Evolutionary conservation across 1,140 invertebrate species (phyloP).

Genomic region (Cydia pomonella): DNA sequence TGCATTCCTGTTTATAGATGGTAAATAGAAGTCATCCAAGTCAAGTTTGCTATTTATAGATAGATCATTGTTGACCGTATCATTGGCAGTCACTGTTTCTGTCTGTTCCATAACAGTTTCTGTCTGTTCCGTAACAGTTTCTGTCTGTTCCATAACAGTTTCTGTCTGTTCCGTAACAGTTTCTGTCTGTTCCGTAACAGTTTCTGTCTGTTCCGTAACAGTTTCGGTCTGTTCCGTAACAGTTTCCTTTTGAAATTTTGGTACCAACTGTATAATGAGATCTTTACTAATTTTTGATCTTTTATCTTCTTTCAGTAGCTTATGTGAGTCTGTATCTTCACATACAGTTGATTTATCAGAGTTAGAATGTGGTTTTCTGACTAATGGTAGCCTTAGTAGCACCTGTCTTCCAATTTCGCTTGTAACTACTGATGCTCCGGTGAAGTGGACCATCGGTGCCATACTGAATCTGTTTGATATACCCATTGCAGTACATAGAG

Average conservation of each 20-base stretch:
- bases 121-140: no score
- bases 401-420: constrained; percentile 51
- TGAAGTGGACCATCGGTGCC: constrained; percentile 45
- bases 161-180: no score
- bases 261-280: no score
- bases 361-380: constrained; percentile 36
- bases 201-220: no score
- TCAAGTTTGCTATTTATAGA: neutral
- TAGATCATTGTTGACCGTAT: no score
- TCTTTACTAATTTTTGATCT: constrained; percentile 23
- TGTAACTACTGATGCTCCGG: constrained; percentile 49
- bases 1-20: constrained; percentile 54
- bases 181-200: no score
- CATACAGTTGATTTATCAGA: neutral
- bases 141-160: no score
- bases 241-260: no score
- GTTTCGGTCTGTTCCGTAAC: no score
- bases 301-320: constrained; percentile 49
- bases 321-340: constrained; percentile 45
- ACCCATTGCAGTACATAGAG: no score
- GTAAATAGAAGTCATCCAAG: constrained; percentile 70
- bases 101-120: no score
- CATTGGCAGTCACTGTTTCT: no score
- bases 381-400: constrained; percentile 62
- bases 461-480: neutral